Base-by-base conservation (phyloP, 2,797 vertebrate genomes). In the Danio kyathit region DNA sequence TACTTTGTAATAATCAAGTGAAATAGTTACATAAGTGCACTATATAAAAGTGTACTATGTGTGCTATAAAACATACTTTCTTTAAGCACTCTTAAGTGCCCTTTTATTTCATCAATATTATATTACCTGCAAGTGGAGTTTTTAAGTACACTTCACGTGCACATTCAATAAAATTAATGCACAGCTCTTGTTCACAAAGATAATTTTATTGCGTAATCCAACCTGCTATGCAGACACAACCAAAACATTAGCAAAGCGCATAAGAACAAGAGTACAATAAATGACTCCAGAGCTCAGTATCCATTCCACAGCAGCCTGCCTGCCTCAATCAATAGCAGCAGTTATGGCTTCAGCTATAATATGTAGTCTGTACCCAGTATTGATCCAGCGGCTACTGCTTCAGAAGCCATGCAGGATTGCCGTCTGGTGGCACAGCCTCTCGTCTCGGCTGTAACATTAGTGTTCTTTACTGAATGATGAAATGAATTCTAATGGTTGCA, bases 261-360 rank as follows among this genome's bases (percentile, higher is more conserved):
- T 56, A 57, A 48, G 38, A 21, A 13, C 44, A 51, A 63, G 12
- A 1, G 17, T 51, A 70, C 17, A 40, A 49, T 79, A 54, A 52
- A 79, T 43, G 48, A 75, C 63, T 72, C 64, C 52, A 46, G 52
- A 48, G 48, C 21, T 75, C 11, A 69, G 64, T 56, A 83, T 71
- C 74, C 67, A 40, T 52, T 63, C 49, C 63, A 76, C 69, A 52
- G 81, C 9, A 52, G 81, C 9, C 6, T 61, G 65, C 12, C 4
- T 43, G 21, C 10, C 71, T 49, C 56, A 72, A 72, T 86, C 82
- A 78, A 78, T 85, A 65, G 65, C 41, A 40, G 63, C 57, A 51
- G 75, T 82, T 84, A 60, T 76, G 12, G 65, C 71, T 72, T 72
- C 49, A 29, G 77, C 81, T 77, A 60, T 85, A 78, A 83, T 69